These are phyloP conservation scores for Sitophilus oryzae DNA, from an alignment of 1,140 invertebrate species.

Conservation along the genomic window DNA sequence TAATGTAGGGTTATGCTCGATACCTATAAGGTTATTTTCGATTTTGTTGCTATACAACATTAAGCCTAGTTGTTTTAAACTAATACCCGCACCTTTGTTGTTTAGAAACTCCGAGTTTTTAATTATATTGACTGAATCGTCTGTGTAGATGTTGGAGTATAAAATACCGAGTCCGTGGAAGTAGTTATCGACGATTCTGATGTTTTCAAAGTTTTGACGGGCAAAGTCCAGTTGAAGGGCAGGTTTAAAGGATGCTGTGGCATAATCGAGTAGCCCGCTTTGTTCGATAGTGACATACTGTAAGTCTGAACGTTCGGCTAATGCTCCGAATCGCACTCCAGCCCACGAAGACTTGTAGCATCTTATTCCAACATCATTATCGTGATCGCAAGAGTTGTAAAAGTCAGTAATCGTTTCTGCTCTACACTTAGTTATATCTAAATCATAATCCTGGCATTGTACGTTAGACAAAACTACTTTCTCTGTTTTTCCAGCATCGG, in stretches of 20 bases:
- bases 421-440: constrained; percentile 84
- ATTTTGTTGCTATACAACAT: constrained; percentile 69
- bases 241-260: constrained; percentile 82
- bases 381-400: constrained; percentile 84
- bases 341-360: constrained; percentile 92
- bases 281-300: constrained; percentile 84
- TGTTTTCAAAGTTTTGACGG: constrained; percentile 80
- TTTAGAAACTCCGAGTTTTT: constrained; percentile 82
- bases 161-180: constrained; percentile 83
- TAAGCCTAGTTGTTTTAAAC: constrained; percentile 80
- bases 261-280: constrained; percentile 91
- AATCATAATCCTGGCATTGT: constrained; percentile 83
- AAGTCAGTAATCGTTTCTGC: constrained; percentile 69
- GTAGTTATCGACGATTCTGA: constrained; percentile 73
- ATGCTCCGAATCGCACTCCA: constrained; percentile 80
- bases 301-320: constrained; percentile 80
- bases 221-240: constrained; percentile 96
- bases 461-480: constrained; percentile 80
- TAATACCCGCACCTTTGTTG: constrained; percentile 84
- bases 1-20: constrained; percentile 87
- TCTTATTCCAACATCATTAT: constrained; percentile 79
- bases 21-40: constrained; percentile 80
- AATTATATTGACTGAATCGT: constrained; percentile 77
- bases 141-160: constrained; percentile 82
- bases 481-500: constrained; percentile 68